Conservation (phyloP, 2,113 vertebrate species). For the Paralichthys olivaceus region DNA sequence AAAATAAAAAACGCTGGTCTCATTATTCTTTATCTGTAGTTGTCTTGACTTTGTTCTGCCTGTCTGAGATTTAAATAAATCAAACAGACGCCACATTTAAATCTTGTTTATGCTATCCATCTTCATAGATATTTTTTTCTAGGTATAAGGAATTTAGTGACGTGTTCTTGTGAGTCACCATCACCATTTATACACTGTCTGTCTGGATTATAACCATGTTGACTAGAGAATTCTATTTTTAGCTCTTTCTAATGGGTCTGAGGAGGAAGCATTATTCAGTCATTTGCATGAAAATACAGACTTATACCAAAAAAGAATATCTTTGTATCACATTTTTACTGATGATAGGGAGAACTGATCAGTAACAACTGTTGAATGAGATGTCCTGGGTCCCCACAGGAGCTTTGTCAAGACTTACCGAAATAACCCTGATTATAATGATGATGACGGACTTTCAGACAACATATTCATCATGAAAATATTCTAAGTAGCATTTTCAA, state of each 20-base stretch:
- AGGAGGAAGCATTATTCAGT: neutral
- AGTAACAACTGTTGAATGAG: too few relatives aligned
- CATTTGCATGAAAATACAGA: neutral
- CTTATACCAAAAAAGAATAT: neutral
- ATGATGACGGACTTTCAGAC: too few relatives aligned
- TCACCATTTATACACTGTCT: neutral
- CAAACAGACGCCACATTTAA: conserved; percentile 1
- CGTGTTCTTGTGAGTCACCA: neutral
- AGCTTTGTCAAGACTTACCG: too few relatives aligned
- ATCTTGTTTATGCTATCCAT: conserved; percentile 6
- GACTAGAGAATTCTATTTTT: neutral
- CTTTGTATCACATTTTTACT: neutral
- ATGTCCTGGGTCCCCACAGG: too few relatives aligned
- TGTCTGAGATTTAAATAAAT: neutral
- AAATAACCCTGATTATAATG: too few relatives aligned
- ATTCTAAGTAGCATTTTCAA: too few relatives aligned
- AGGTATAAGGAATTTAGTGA: neutral
- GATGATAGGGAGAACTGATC: too few relatives aligned
- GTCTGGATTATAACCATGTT: neutral
- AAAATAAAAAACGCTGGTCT: neutral
- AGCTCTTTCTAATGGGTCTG: neutral
- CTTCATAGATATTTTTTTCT: neutral
- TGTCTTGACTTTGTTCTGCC: neutral
- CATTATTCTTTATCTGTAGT: neutral
- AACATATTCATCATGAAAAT: too few relatives aligned